These are phyloP conservation scores for Ophion slaviceki DNA, from an alignment of 2,888 invertebrate genomes.

Conservation along the genomic window DNA sequence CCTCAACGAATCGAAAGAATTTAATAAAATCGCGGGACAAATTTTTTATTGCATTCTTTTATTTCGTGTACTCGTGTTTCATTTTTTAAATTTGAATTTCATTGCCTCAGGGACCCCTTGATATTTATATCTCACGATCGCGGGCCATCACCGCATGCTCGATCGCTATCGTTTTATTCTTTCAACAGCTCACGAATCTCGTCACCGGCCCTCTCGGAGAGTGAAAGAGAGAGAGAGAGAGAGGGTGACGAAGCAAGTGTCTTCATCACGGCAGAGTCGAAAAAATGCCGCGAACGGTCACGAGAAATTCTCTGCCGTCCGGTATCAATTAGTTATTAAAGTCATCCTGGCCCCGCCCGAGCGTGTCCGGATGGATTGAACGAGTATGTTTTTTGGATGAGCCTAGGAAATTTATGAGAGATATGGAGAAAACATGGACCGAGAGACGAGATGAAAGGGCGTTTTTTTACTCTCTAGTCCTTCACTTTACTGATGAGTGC, in stretches of 20 bases:
- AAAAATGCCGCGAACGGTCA: not conserved
- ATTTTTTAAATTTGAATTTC: not conserved
- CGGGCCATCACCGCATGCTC: constrained; percentile 15
- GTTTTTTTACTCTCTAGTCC: constrained; percentile 23
- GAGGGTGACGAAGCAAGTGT: not conserved
- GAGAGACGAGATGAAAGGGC: constrained; percentile 14
- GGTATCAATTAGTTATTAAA: too few relatives aligned
- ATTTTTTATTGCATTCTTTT: not conserved
- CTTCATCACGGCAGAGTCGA: not conserved
- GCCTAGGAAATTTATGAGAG: too few relatives aligned
- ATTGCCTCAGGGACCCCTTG: not conserved
- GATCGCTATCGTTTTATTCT: not conserved
- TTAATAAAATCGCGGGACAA: not conserved
- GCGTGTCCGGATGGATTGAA: too few relatives aligned
- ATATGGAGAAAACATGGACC: not conserved
- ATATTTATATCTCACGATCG: not conserved
- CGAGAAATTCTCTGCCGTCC: too few relatives aligned
- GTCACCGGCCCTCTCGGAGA: not conserved
- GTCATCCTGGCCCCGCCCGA: too few relatives aligned
- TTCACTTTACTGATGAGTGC: not conserved
- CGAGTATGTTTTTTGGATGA: too few relatives aligned
- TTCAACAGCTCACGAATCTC: not conserved
- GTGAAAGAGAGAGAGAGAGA: not conserved
- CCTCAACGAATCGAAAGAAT: not conserved
- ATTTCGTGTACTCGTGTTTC: not conserved